Base-by-base conservation (phyloP, 2,113 vertebrate genomes). In the Butastur rufipennis region DNA sequence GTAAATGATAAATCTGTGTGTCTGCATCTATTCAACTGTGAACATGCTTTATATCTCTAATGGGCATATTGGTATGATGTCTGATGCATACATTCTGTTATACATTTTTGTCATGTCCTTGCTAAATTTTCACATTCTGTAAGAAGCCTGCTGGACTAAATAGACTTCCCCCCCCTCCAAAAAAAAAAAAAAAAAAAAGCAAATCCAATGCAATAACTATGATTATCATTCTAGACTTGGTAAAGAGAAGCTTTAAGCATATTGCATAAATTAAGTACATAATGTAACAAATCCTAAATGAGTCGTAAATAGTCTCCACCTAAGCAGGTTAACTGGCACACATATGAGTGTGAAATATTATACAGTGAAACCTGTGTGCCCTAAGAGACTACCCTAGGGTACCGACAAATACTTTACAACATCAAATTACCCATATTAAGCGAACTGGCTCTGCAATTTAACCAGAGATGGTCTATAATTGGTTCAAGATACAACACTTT, bases 291-390 rank as follows among this genome's bases (percentile, higher is more conserved):
- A 95, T 86, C 79, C 71, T 93, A 2, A 13, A 85, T 53, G 38
- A 86, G 38, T 52, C 11, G 32, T 86, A 95, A 96, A 95, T 53
- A 92, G 81, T 53, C 81, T 94, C 63, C 77, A 67, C 40, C 85
- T 85, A 95, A 93, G 93, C 65, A 72, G 81, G 67, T 83, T 83
- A 95, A 74, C 86, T 47, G 77, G 81, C 21, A 31, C 61, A 91
- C 75, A 32, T 61, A 71, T 20, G 61, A 80, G 62, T 96, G 95
- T 97, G 93, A 97, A 97, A 97, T 90, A 92, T 81, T 97, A 81
- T 83, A 79, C 77, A 81, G 56, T 45, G 83, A 96, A 96, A 89
- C 68, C 75, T 36, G 43, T 75, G 70, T 79, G 83, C 56, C 68
- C 80, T 94, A 72, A 59, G 45, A 97, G 86, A 79, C 90, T 86